Conservation (phyloP, 1,140 invertebrate genomes). For the Pogonognathellus flavescens region DNA sequence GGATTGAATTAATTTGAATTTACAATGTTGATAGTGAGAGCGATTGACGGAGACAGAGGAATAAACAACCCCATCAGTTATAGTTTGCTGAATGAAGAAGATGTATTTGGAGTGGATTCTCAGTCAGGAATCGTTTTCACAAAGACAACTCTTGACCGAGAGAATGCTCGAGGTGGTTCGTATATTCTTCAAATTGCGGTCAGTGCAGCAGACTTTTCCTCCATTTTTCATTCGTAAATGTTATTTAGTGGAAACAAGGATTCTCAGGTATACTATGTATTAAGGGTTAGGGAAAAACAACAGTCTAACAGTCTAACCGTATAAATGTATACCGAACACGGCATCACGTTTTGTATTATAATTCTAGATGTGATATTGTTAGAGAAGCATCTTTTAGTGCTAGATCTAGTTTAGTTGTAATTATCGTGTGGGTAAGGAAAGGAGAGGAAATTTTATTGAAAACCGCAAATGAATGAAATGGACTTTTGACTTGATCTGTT, state of each 20-base stretch:
- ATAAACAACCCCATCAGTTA: conserved; percentile 91
- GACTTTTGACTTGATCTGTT: conserved; percentile 36
- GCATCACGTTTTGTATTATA: no score
- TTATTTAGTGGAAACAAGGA: no score
- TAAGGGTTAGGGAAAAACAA: no score
- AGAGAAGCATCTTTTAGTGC: no score
- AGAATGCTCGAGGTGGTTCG: conserved; percentile 83
- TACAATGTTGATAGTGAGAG: conserved; percentile 75
- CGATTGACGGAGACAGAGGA: conserved; percentile 91
- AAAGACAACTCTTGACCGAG: conserved; percentile 82
- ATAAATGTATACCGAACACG: no score
- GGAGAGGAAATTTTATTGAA: conserved; percentile 20
- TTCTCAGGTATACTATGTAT: no score
- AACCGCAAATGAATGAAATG: conserved; percentile 26
- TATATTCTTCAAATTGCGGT: conserved; percentile 89
- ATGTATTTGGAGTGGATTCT: conserved; percentile 82
- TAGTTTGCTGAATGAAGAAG: conserved; percentile 81
- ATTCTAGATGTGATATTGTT: no score
- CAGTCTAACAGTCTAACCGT: no score
- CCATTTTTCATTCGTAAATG: no score
- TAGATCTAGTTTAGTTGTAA: no score
- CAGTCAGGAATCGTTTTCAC: conserved; percentile 86
- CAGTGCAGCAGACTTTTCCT: conserved; percentile 64
- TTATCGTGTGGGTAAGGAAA: neutral
- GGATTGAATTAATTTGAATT: neutral